Evolutionary conservation across 2,888 invertebrate species (phyloP), one percentile per base, ranked within the genome.

Genomic region (Cheilosia vernalis): DNA sequence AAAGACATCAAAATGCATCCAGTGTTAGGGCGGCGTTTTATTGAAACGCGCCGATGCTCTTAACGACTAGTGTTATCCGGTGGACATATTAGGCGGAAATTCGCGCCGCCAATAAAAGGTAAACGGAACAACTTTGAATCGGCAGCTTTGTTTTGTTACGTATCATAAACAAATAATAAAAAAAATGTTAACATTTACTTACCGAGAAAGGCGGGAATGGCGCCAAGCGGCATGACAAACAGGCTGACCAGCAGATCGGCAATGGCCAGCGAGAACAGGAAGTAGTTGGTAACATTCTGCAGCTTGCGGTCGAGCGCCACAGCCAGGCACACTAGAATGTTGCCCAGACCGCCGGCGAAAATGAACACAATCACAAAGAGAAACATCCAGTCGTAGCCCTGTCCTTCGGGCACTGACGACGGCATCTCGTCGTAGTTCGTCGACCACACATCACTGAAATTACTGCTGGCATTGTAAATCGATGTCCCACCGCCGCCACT

Each of bases 201-300:
- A 98, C 98, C 98, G 90, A 97, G 93, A 93, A 98, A 97, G 90
- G 98, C 98, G 33, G 97, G 97, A 89, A 98, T 96, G 44, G 98
- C 98, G 81, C 97, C 97, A 91, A 98, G 94, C 4, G 98, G 98
- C 98, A 99, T 99, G 74, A 98, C 98, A 90, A 98, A 96, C 87
- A 98, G 93, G 90, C 97, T 98, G 90, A 98, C 98, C 86, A 98
- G 93, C 78, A 98, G 93, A 93, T 99, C 98, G 67, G 98, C 98
- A 70, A 98, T 96, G 55, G 98, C 98, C 91, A 99, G 92, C 24
- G 98, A 98, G 89, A 98, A 94, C 86, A 98, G 94, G 92, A 98
- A 98, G 93, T 98, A 98, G 93, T 98, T 99, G 87, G 98, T 98
- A 87, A 98, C 97, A 92, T 98, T 98, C 92, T 98, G 98, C 85